phyloP scores from a whole-genome alignment of 2,797 vertebrate species.

The Falco columbarius region DNA sequence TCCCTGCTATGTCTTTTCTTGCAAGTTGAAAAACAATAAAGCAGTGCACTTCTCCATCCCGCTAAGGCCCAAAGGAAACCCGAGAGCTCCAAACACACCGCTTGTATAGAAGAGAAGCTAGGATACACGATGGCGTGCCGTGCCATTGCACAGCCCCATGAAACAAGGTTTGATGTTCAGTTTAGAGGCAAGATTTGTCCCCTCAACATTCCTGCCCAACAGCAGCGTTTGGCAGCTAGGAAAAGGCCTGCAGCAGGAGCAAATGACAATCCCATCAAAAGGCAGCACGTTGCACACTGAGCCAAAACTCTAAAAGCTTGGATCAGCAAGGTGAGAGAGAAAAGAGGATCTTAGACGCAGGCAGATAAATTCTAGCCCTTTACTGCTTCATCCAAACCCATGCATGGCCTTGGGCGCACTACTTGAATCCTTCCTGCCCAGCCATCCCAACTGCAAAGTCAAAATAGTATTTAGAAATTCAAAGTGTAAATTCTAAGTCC shows the following conservation, averaged over 20 bases:
- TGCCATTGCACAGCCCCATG: neutral
- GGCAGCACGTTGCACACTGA: neutral
- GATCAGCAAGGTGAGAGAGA: neutral
- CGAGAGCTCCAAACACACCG: neutral
- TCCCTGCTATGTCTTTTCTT: neutral
- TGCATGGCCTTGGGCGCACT: neutral
- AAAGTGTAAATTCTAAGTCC: neutral
- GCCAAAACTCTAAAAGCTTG: neutral
- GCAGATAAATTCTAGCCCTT: neutral
- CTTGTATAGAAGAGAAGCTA: neutral
- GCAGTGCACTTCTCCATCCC: neutral
- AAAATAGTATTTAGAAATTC: neutral
- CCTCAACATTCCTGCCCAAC: neutral
- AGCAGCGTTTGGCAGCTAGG: rapidly evolving
- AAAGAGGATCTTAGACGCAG: neutral
- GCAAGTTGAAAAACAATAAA: neutral
- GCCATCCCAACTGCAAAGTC: neutral
- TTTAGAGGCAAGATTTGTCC: neutral
- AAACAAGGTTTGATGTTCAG: neutral
- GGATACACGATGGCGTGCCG: rapidly evolving
- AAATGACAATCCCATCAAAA: neutral
- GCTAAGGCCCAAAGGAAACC: neutral
- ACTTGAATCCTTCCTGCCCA: neutral
- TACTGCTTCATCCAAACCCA: neutral
- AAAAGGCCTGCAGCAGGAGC: neutral